These are phyloP conservation scores for Ceratitis capitata DNA, from an alignment of 1,140 invertebrate species.

Conservation along the genomic window DNA sequence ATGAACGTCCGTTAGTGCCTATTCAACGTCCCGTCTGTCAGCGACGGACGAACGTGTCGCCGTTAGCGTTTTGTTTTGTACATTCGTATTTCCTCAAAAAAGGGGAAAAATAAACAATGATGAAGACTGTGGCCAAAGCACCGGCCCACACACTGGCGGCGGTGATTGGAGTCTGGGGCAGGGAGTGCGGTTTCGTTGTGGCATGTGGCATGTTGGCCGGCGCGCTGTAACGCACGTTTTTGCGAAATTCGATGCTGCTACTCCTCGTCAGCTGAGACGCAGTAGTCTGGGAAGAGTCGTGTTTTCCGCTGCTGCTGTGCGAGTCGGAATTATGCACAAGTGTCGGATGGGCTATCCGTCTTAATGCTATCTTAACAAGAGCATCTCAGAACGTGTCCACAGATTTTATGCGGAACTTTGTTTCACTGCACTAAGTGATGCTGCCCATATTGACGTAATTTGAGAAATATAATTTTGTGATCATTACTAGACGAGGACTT, in stretches of 20 bases:
- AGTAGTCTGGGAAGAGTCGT: neutral
- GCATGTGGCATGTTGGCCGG: neutral
- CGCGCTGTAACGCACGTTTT: constrained; percentile 33
- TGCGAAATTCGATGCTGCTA: constrained; percentile 32
- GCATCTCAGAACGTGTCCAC: constrained; percentile 2
- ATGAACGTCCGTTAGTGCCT: constrained; percentile 6
- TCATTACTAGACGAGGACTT: neutral
- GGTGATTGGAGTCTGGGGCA: neutral
- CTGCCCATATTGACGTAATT: neutral
- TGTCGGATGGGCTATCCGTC: neutral
- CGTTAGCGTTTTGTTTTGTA: constrained; percentile 3
- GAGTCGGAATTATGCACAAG: constrained; percentile 30
- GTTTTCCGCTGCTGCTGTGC: neutral
- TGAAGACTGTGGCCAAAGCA: neutral
- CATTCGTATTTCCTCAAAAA: neutral
- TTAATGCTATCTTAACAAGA: constrained; percentile 38
- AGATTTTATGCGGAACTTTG: neutral
- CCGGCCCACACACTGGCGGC: neutral
- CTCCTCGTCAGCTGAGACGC: neutral
- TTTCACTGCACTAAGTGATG: neutral
- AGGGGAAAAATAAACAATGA: neutral
- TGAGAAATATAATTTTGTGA: neutral
- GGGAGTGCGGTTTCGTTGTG: neutral
- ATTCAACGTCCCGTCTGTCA: constrained; percentile 31
- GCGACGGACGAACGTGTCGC: constrained; percentile 20